phyloP scores from a whole-genome alignment of 2,888 invertebrate species.

The Teleiodes luculella region DNA sequence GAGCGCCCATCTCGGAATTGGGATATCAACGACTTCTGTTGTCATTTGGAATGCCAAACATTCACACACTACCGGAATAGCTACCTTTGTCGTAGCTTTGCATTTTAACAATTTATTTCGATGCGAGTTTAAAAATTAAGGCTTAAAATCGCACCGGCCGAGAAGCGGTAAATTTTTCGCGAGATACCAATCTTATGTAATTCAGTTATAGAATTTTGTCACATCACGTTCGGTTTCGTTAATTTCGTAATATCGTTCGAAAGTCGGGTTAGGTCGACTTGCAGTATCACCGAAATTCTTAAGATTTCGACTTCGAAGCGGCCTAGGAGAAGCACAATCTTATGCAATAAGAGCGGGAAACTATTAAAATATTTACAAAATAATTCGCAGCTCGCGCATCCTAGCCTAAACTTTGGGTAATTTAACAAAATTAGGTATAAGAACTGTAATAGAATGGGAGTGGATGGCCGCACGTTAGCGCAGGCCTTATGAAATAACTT shows the following conservation, averaged over 20 bases:
- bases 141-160: neutral
- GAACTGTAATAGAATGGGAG: slow-evolving; percentile 27
- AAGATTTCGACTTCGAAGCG: slow-evolving; percentile 25
- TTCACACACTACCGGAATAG: neutral
- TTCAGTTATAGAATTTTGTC: neutral
- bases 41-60: neutral
- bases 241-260: neutral
- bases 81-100: neutral
- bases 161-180: neutral
- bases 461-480: neutral
- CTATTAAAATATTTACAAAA: slow-evolving; percentile 61
- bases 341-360: slow-evolving; percentile 61
- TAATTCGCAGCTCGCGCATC: slow-evolving; percentile 32
- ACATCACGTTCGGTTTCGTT: neutral
- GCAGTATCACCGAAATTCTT: neutral
- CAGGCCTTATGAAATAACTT: neutral
- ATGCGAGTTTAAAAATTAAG: neutral
- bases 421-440: slow-evolving; percentile 31
- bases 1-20: neutral
- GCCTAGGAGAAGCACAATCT: slow-evolving; percentile 47
- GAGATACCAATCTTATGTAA: neutral
- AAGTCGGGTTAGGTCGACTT: neutral
- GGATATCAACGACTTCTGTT: too few species aligned
- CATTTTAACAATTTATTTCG: neutral
- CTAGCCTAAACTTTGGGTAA: slow-evolving; percentile 49